A percentile compares a stretch with the other conserved stretches of the same genome.
Evolutionary conservation across 2,888 invertebrate genomes (phyloP).

Genomic region (Linyphia triangularis): DNA sequence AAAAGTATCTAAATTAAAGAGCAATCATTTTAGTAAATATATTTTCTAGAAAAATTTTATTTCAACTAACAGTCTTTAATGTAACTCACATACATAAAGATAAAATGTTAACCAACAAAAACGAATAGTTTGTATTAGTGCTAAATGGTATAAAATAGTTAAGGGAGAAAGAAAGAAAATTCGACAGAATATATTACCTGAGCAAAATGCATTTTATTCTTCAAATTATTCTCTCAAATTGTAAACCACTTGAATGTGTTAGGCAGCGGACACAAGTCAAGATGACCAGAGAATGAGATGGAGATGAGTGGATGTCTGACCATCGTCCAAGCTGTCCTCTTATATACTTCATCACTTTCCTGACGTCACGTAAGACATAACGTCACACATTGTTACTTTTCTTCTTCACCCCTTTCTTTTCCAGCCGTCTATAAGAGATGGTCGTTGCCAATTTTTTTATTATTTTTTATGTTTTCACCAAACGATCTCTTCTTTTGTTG

Average conservation of each 20-base stretch:
- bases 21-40: too few relatives aligned
- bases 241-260: not conserved
- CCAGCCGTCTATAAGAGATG: not conserved
- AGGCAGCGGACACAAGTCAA: not conserved
- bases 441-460: not conserved
- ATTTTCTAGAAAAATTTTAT: too few relatives aligned
- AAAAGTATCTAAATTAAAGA: too few relatives aligned
- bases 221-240: not conserved
- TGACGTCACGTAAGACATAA: slow-evolving; percentile 53
- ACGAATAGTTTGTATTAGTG: not conserved
- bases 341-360: slow-evolving; percentile 44
- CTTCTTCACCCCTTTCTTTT: slow-evolving; percentile 8
- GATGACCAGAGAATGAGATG: slow-evolving; percentile 47
- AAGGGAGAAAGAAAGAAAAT: not conserved
- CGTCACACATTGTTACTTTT: slow-evolving; percentile 57
- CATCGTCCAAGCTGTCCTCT: slow-evolving; percentile 51
- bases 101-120: too few relatives aligned
- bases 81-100: too few relatives aligned
- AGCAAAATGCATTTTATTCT: slow-evolving; percentile 35
- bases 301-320: slow-evolving; percentile 46
- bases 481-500: slow-evolving; percentile 2
- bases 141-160: not conserved
- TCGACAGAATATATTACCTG: slow-evolving; percentile 27
- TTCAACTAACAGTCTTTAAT: too few relatives aligned
- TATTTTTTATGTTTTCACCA: not conserved